A percentile compares a stretch with the other conserved stretches of the same genome.
Conservation (phyloP, 2,113 vertebrate species). For the Setophaga coronata region DNA sequence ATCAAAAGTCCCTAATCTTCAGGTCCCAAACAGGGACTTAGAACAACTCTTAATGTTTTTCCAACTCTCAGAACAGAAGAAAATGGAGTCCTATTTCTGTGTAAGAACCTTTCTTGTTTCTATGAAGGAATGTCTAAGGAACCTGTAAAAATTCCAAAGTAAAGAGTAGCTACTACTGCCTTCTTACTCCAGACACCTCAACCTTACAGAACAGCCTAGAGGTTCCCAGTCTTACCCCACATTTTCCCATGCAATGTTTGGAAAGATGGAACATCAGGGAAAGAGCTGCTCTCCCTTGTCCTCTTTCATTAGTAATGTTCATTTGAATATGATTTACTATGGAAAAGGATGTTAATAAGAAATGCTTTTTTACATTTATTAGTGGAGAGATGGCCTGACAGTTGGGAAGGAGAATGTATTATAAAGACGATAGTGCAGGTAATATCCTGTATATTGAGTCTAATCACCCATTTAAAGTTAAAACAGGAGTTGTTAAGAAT, state of each 20-base stretch:
- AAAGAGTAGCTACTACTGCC: not conserved
- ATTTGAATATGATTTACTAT: conserved; percentile 75
- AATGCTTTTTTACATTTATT: conserved; percentile 73
- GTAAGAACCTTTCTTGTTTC: not conserved
- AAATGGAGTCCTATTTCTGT: not conserved
- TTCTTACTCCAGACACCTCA: not conserved
- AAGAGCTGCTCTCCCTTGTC: conserved; percentile 14
- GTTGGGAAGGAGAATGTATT: conserved; percentile 74
- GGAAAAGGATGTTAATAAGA: conserved; percentile 71
- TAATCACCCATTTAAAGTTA: conserved; percentile 84
- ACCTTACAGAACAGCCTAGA: not conserved
- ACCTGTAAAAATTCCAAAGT: not conserved
- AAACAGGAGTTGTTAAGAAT: conserved; percentile 83
- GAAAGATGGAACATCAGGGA: not conserved
- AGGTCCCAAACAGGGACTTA: not conserved
- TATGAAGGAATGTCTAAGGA: not conserved
- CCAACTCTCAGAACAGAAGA: not conserved
- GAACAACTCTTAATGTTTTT: not conserved
- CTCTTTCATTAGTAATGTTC: conserved; percentile 63
- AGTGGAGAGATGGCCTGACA: conserved; percentile 69
- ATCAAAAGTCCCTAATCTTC: not conserved
- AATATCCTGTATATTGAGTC: conserved; percentile 82
- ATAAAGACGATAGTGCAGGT: conserved; percentile 75
- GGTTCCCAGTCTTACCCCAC: not conserved
- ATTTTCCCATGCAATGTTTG: not conserved